phyloP scores from a whole-genome alignment of 2,113 vertebrate species.

The Megaleporinus macrocephalus region DNA sequence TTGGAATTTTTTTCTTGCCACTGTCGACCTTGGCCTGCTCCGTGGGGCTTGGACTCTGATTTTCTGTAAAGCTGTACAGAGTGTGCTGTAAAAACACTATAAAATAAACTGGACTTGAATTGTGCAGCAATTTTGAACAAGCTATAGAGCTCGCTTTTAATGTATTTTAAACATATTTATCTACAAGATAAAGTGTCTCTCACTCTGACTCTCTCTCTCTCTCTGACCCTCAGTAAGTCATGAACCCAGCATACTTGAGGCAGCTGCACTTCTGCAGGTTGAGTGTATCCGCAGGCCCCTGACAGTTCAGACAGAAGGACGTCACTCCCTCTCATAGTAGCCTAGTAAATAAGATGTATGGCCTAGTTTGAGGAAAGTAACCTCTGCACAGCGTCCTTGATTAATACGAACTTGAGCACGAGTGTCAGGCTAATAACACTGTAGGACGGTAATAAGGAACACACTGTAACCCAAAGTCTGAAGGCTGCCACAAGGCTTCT shows the following conservation, averaged over 20 bases:
- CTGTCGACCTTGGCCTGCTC: too few relatives aligned
- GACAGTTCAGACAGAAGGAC: neutral
- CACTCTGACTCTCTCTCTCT: neutral
- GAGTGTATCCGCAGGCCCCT: neutral
- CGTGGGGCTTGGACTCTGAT: too few relatives aligned
- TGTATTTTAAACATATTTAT: too few relatives aligned
- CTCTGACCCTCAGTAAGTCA: neutral
- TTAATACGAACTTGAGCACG: constrained; percentile 18
- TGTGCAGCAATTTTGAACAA: too few relatives aligned
- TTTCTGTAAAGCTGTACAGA: too few relatives aligned
- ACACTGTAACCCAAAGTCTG: neutral
- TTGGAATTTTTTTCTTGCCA: too few relatives aligned
- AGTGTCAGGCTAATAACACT: constrained; percentile 32
- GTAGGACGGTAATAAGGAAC: neutral
- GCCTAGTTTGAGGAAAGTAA: constrained; percentile 1
- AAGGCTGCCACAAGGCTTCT: neutral
- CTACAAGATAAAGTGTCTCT: too few relatives aligned
- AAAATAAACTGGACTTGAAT: too few relatives aligned
- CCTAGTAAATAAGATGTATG: constrained; percentile 18
- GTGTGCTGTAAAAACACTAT: too few relatives aligned
- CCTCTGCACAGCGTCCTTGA: neutral
- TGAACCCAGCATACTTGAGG: neutral
- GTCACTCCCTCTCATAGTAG: constrained; percentile 8
- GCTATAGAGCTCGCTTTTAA: too few relatives aligned
- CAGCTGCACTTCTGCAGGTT: constrained; percentile 33